Base-by-base conservation (phyloP, 2,797 vertebrate species). In the Eurystomus glaucurus region DNA sequence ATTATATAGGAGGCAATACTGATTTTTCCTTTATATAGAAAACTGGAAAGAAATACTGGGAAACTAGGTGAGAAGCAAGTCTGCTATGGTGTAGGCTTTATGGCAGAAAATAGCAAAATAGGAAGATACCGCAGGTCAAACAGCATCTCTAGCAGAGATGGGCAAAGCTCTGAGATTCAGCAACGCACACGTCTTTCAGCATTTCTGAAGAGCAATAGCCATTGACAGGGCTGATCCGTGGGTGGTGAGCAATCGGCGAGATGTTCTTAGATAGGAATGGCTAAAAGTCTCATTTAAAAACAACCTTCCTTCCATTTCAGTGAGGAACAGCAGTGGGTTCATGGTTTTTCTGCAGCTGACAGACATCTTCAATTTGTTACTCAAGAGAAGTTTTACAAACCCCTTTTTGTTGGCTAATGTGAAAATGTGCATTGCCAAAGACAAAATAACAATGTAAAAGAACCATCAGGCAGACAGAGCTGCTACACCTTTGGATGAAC, bases 351-450 rank as follows among this genome's bases (percentile, higher is more conserved):
- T 57, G 57, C 55, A 55, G 65, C 87, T 93, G 81, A 51, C 78
- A 88, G 88, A 69, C 81, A 88, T 93, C 52, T 90, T 93, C 52
- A 65, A 20, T 93, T 95, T 93, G 28, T 81, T 90, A 31, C 81
- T 92, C 20, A 43, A 57, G 74, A 72, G 62, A 64, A 78, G 71
- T 20, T 88, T 94, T 77, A 72, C 57, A 78, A 95, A 78, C 50
- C 26, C 39, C 12, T 87, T 90, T 91, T 85, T 94, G 61, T 58
- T 76, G 61, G 71, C 69, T 91, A 31, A 90, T 29, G 81, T 71
- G 55, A 95, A 91, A 95, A 95, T 31, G 69, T 48, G 87, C 91
- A 91, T 90, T 88, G 33, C 71, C 65, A 48, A 37, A 96, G 86
- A 85, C 2, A 10, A 71, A 83, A 64, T n/a, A 65, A 61, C 78